Evolutionary conservation across 2,797 vertebrate species (phyloP), one percentile per base, ranked within the genome.

Genomic region (Hapalemur alaotrensis): DNA sequence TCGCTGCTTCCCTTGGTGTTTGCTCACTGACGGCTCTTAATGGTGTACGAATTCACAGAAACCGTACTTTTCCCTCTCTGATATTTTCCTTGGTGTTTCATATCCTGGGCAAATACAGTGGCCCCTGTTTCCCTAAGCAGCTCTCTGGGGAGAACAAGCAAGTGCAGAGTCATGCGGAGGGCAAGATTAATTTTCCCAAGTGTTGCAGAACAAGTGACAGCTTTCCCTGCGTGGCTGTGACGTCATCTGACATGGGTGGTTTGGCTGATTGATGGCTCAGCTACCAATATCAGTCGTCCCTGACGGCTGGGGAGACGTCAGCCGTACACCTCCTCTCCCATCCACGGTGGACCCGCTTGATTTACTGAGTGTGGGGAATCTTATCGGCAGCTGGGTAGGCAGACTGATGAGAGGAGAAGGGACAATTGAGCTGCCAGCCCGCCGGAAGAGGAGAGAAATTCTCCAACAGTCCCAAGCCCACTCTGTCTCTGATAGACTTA

Each of bases 321-420:
- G 0, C 81, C 38, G 5, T 70, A 11, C 1, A 3, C 50, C 20
- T 35, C 72, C 17, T 28, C 73, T 65, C 83, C 70, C 65, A 14
- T 72, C 35, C 1, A 1, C 12, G 2, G 57, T 69, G 59, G 52
- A 59, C 18, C 59, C 25, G 11, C 78, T 81, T 89, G 82, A 91
- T 86, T 85, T 89, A 86, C 32, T 2, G 81, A 79, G 89, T 82
- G 5, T 67, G 18, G 48, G 73, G 43, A 69, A 73, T 54, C 88
- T 93, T 9, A 0, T 43, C 4, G 0, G 97, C 91, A 48, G 22
- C 48, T 30, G 72, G 43, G 4, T 12, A n/a, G 54, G 81, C 75
- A 52, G 54, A 79, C 82, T 89, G 35, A 57, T 88, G 92, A 84
- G 86, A 94, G 48, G 80, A 20, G 79, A 80, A 59, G 84, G 89